Base-by-base conservation (phyloP, 2,113 vertebrate genomes). In the Tetraodon nigroviridis region DNA sequence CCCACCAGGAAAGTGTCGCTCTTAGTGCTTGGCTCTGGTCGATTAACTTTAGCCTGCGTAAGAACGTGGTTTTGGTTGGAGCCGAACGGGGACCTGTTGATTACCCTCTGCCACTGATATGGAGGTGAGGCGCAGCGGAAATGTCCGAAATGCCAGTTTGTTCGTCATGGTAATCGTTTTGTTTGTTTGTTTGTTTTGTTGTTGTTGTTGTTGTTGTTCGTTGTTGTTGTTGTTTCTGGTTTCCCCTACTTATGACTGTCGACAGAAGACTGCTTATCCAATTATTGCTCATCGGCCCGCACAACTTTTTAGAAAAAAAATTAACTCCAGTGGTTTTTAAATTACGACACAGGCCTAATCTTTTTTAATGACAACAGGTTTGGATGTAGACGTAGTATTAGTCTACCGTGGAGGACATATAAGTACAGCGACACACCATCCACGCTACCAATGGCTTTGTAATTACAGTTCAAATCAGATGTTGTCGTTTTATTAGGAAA, bases 81-180 rank as follows among this genome's bases (percentile, higher is more conserved):
- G 54, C 73, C 58, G 27, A 55, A 61, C 50, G 69, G 58, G 64
- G 68, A 87, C 86, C 86, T 89, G 87, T 88, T 88, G 87, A 85
- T 79, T 50, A 58, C 62, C 75, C 70, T 42, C 69, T 51, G 64
- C 59, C 66, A 61, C 72, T 29, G 69, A 61, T 40, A 79, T 81
- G 79, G 80, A 89, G 86, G 82, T 85, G 79, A 86, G 78, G 68
- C 22, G 27, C 48, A 62, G 47, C 73, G 20, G 16, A 48, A 18
- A 18, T 19, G 58, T 54, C 64, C 44, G 4, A 20, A 45, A 37
- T 64, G 80, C 69, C 69, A 41, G 53, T 55, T 45, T 64, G 75
- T 64, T 79, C 68, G 73, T 81, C 73, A 80, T 73, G 44, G 64
- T 10, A 8, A 74, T 58, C 11, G 22, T 19, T 17, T 62, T n/a